Conservation (phyloP, 2,888 invertebrate species). For the Julus scandinavius region DNA sequence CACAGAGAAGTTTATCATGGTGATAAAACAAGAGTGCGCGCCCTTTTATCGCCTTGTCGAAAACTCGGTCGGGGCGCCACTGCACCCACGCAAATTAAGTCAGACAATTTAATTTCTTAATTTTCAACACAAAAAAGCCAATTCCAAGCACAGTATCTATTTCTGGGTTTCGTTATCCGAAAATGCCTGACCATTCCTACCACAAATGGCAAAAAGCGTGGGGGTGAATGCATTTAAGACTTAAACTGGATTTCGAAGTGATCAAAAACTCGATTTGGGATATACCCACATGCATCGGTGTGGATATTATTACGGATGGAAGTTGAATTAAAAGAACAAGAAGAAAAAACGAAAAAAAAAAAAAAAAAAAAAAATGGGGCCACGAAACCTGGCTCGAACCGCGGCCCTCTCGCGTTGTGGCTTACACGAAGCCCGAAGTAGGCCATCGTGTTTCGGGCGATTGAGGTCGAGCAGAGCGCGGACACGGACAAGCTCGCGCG, state of each 20-base stretch:
- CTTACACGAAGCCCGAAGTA: neutral
- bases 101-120: neutral
- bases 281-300: neutral
- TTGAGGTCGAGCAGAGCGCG: neutral
- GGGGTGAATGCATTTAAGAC: neutral
- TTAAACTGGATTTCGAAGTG: neutral
- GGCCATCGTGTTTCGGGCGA: neutral
- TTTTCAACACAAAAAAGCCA: neutral
- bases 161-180: neutral
- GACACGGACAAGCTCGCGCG: neutral
- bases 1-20: no score
- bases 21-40: no score
- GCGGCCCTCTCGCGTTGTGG: neutral
- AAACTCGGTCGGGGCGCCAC: no score
- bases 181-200: neutral
- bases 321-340: no score
- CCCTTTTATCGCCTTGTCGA: no score
- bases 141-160: neutral
- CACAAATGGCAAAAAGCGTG: neutral
- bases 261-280: neutral
- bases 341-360: neutral
- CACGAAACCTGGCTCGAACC: neutral
- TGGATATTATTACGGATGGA: neutral
- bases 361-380: neutral
- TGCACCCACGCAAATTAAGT: neutral